Base-by-base conservation (phyloP, 2,797 vertebrate genomes). In the Tiaroga cobitis region DNA sequence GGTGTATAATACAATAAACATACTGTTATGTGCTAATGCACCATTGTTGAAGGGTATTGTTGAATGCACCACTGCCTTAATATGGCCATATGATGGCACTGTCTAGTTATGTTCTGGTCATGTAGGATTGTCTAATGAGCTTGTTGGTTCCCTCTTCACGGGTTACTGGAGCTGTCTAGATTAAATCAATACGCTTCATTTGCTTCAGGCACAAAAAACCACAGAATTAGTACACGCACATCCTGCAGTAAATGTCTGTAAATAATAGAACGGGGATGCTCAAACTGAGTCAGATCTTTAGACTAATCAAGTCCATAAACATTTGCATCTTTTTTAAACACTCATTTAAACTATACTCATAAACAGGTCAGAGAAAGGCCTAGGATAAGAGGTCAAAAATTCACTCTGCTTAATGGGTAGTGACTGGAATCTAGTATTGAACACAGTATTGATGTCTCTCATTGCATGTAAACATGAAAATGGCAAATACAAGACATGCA, bases 121-220 rank as follows among this genome's bases (percentile, higher is more conserved):
- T 54, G 15, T 65, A 46, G 34, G 26, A 8, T 65, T 21, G 72
- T 75, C 32, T 68, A 13, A 41, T 41, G 46, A 29, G 39, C n/a
- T 29, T 82, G 69, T 46, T 10, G 92, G 92, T 46, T 5, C 86
- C 87, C 29, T 78, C 18, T 54, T 8, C 56, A 74, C 49, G 73
- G 65, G n/a, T 69, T 81, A 67, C 54, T 68, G 61, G 54, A 26
- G 80, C 68, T 51, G 65, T 76, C 24, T 77, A 32, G 81, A 85
- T 85, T 68, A 83, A 78, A 81, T 81, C 81, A 61, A 26, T 39
- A 10, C 34, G 39, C 85, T 87, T 72, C 54, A 80, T 61, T 80
- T 46, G 65, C 61, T 59, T 69, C 26, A 75, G 74, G 76, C 41
- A 78, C 46, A 84, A 29, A 82, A 5, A 54, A 13, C 21, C 10